These are phyloP conservation scores for Amiota mariae DNA, from an alignment of 2,888 invertebrate genomes.

Conservation along the genomic window DNA sequence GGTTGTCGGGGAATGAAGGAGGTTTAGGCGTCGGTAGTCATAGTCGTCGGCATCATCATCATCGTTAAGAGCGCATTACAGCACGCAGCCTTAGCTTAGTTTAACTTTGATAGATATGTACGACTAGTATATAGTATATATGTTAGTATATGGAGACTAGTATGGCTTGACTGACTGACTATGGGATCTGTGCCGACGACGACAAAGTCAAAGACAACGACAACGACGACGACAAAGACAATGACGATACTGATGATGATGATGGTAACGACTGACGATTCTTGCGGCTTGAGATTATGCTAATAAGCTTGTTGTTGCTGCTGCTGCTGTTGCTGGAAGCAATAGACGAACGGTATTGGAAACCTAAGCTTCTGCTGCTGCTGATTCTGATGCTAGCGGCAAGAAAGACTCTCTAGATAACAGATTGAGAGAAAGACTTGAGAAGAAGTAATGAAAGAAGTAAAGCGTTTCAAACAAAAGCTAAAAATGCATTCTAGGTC, in stretches of 20 bases:
- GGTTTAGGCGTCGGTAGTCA: too few relatives aligned
- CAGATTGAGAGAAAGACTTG: conserved; percentile 40
- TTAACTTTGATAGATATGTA: too few relatives aligned
- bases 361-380: conserved; percentile 31
- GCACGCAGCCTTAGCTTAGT: too few relatives aligned
- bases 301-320: conserved; percentile 56
- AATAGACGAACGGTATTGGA: conserved; percentile 58
- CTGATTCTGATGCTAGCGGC: too few relatives aligned
- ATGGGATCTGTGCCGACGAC: not conserved
- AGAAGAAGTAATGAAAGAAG: conserved; percentile 42
- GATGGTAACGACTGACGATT: not conserved
- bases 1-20: too few relatives aligned
- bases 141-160: too few relatives aligned
- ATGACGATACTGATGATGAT: not conserved
- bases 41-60: too few relatives aligned
- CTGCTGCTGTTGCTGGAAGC: conserved; percentile 46
- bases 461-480: conserved; percentile 18
- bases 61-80: too few relatives aligned
- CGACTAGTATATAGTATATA: too few relatives aligned
- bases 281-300: conserved; percentile 58
- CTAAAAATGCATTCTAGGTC: conserved; percentile 61
- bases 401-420: too few relatives aligned
- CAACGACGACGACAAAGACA: not conserved
- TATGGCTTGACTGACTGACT: too few relatives aligned
- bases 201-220: not conserved